phyloP scores from a whole-genome alignment of 2,113 vertebrate species.

The Colossoma macropomum region DNA sequence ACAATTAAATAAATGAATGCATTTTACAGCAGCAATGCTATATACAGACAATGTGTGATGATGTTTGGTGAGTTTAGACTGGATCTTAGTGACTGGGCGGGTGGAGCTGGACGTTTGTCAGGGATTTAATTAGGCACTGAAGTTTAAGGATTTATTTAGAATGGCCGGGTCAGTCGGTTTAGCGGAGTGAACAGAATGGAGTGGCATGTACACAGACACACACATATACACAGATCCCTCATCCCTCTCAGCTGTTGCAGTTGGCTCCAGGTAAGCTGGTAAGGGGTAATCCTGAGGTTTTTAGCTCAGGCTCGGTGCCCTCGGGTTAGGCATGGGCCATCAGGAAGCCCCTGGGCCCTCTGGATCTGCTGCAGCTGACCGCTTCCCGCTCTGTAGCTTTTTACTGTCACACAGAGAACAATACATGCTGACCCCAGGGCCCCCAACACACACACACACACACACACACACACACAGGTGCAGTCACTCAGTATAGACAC shows the following conservation, averaged over 20 bases:
- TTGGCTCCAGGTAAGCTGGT: constrained; percentile 74
- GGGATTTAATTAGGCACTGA: constrained; percentile 33
- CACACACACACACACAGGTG: constrained; percentile 42
- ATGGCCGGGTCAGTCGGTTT: constrained; percentile 30
- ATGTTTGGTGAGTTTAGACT: too few relatives aligned
- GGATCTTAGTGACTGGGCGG: not conserved
- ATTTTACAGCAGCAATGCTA: too few relatives aligned
- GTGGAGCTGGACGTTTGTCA: not conserved
- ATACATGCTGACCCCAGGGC: constrained; percentile 14
- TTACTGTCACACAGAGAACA: constrained; percentile 39
- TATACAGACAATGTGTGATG: too few relatives aligned
- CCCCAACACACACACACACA: constrained; percentile 35
- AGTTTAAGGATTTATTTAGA: constrained; percentile 48
- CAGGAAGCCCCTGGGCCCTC: constrained; percentile 30
- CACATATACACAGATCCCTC: constrained; percentile 41
- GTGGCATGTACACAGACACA: constrained; percentile 32
- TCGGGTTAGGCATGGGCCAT: constrained; percentile 28
- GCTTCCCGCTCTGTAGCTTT: constrained; percentile 63
- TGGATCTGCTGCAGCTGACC: constrained; percentile 66
- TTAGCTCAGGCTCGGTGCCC: constrained; percentile 48
- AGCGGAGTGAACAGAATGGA: constrained; percentile 5
- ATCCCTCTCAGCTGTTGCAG: constrained; percentile 69
- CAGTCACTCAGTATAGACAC: constrained; percentile 13
- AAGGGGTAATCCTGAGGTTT: constrained; percentile 59
- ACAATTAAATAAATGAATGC: too few relatives aligned